Percentiles rank a stretch among this genome's conserved stretches.
Evolutionary conservation across 2,113 vertebrate species (phyloP).

Genomic region (Sakesphorus luctuosus): DNA sequence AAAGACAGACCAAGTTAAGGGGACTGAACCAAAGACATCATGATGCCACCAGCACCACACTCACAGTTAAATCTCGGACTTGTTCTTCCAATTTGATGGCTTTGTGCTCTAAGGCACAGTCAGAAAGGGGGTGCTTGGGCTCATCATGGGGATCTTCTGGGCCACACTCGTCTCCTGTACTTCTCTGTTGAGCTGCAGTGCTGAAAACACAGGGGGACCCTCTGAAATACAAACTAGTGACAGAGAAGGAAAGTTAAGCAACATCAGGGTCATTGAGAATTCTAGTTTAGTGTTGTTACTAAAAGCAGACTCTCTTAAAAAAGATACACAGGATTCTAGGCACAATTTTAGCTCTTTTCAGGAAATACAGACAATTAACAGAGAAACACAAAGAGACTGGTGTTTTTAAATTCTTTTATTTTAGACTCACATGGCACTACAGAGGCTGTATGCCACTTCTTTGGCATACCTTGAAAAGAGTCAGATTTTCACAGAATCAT

Average conservation of each 20-base stretch:
- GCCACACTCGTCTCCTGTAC: conserved; percentile 77
- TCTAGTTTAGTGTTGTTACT: neutral
- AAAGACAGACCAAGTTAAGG: neutral
- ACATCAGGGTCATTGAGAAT: neutral
- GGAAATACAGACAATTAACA: neutral
- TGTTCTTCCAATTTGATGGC: conserved; percentile 83
- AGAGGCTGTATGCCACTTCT: neutral
- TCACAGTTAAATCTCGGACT: conserved; percentile 83
- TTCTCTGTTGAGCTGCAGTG: conserved; percentile 83
- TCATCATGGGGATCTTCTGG: conserved; percentile 73
- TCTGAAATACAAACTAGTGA: conserved; percentile 60
- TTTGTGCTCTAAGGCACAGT: conserved; percentile 76
- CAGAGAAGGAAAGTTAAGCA: neutral
- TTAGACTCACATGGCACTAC: neutral
- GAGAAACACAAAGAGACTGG: neutral
- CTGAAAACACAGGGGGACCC: conserved; percentile 68
- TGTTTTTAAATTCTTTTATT: neutral
- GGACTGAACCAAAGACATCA: neutral
- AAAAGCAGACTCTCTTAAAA: neutral
- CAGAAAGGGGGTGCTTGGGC: conserved; percentile 69
- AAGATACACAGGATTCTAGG: neutral
- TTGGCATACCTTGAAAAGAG: neutral
- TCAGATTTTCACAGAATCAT: neutral
- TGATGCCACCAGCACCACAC: neutral
- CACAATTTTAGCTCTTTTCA: neutral